These are phyloP conservation scores for Patella ulyssiponensis DNA, from an alignment of 2,888 invertebrate species.

Conservation along the genomic window DNA sequence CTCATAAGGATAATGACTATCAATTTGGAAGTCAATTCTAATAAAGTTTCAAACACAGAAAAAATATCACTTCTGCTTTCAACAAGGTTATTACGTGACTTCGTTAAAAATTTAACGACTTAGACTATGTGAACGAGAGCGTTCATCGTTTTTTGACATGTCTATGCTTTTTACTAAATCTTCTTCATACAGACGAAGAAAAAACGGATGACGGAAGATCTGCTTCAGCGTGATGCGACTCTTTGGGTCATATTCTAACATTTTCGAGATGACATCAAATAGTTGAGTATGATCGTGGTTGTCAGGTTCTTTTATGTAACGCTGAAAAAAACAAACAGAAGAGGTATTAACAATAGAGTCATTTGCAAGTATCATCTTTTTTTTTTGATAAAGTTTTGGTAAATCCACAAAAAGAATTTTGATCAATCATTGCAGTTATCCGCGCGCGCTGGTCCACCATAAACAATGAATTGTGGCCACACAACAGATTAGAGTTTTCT, in stretches of 20 bases:
- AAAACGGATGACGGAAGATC: conserved; percentile 93
- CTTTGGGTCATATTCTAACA: conserved; percentile 97
- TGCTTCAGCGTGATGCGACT: conserved; percentile 90
- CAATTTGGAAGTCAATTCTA: no score
- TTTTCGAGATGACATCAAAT: conserved; percentile 93
- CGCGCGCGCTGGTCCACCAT: no score
- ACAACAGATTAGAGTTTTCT: no score
- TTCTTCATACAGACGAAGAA: conserved; percentile 73
- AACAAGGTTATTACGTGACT: no score
- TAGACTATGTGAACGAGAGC: conserved; percentile 66
- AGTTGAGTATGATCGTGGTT: conserved; percentile 91
- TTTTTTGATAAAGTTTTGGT: no score
- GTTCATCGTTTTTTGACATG: conserved; percentile 44
- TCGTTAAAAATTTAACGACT: conserved; percentile 58
- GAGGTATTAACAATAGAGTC: not conserved
- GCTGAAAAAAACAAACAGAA: conserved; percentile 76
- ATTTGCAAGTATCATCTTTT: no score
- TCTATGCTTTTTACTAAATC: conserved; percentile 38
- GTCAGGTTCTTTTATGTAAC: conserved; percentile 86
- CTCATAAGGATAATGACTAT: no score
- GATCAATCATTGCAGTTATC: no score
- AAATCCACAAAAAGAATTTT: no score
- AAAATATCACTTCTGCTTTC: no score
- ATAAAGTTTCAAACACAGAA: no score
- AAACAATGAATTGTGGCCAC: no score